Conservation (phyloP, 2,113 vertebrate species). For the Cichladusa arquata region DNA sequence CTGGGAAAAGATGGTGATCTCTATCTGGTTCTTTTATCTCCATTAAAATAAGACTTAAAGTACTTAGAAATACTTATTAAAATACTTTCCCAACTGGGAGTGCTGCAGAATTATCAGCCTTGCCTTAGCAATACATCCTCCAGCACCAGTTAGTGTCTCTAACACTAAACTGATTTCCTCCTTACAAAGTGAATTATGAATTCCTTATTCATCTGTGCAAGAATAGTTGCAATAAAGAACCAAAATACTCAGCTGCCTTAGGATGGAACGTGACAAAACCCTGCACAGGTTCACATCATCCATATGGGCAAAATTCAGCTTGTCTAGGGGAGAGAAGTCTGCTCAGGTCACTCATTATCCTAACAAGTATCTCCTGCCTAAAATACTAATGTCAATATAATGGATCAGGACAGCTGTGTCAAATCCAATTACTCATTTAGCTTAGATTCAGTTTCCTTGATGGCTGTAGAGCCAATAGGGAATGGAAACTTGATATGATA, state of each 20-base stretch:
- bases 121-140: background rate
- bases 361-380: background rate
- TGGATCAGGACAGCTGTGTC: constrained; percentile 28
- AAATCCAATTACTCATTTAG: constrained; percentile 39
- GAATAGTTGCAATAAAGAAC: background rate
- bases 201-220: background rate
- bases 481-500: background rate
- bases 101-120: background rate
- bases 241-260: background rate
- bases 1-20: background rate
- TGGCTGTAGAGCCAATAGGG: background rate
- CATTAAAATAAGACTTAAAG: background rate
- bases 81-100: background rate
- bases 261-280: background rate
- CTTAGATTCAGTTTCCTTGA: background rate
- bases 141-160: background rate
- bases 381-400: constrained; percentile 14
- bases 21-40: background rate
- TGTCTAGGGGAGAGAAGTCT: background rate
- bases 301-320: background rate
- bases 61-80: background rate
- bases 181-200: background rate
- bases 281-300: background rate
- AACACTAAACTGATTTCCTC: background rate
- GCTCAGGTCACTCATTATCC: background rate